Evolutionary conservation across 2,797 vertebrate species (phyloP).

Genomic region (Natrix natrix): DNA sequence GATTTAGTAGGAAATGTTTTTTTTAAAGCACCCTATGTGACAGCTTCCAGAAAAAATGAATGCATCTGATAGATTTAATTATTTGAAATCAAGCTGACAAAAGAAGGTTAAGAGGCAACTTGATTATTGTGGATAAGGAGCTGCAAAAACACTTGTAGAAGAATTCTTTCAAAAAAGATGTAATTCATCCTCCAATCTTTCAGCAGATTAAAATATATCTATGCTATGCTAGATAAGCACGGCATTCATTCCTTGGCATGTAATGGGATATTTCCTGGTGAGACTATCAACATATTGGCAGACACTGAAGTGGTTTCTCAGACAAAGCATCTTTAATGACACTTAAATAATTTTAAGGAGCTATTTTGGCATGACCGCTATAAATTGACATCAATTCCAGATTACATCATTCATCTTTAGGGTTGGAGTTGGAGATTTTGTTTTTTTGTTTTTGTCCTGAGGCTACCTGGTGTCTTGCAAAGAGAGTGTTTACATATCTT

Average conservation of each 20-base stretch:
- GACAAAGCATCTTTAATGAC: background rate
- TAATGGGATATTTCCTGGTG: background rate
- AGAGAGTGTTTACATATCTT: background rate
- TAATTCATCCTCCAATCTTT: background rate
- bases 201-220: background rate
- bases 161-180: background rate
- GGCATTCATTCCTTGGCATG: background rate
- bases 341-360: background rate
- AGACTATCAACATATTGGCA: background rate
- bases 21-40: background rate
- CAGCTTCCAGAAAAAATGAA: conserved; percentile 27
- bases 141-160: background rate
- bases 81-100: background rate
- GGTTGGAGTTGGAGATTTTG: background rate
- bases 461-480: background rate
- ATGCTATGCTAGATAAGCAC: background rate
- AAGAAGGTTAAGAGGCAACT: background rate
- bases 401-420: background rate
- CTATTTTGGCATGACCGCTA: background rate
- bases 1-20: background rate
- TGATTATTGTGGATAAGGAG: background rate
- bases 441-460: background rate
- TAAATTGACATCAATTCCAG: background rate
- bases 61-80: conserved; percentile 6
- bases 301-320: background rate